Evolutionary conservation across 2,888 invertebrate genomes (phyloP), one percentile per base, ranked within the genome.

Genomic region (Apamea anceps): DNA sequence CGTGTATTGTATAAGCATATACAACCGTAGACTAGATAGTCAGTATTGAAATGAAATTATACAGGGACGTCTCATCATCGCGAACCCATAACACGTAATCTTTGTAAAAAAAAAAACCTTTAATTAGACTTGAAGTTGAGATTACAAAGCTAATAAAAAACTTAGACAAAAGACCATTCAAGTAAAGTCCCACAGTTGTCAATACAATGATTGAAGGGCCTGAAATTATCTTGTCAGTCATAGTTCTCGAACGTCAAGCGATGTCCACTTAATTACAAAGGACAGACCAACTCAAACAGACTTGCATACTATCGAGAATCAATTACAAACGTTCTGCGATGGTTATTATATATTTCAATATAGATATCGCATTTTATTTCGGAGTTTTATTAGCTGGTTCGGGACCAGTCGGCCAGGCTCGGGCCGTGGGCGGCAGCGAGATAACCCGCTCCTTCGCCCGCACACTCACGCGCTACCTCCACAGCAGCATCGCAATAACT

Each of bases 401-500:
- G 75, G 76, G 87, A 89, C 87, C 81, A 80, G 88, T 89, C 77
- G 74, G 75, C 78, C 71, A 82, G 84, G 80, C 83, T 77, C 72
- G 75, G 77, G 72, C 68, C 75, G 89, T 90, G 89, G 90, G 90
- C 86, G 90, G 80, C 71, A 32, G 84, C 72, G 77, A 91, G 90
- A 91, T 91, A 91, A 89, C 90, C 90, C 81, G 90, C 88, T 89
- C 87, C 87, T 68, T 79, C 89, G 81, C 87, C 84, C 85, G 89
- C 89, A 83, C 87, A 90, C 87, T 90, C 87, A 57, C 79, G 76
- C 80, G 89, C 89, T 89, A 79, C 89, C 89, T 88, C 87, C 87
- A 82, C 81, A 85, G 81, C 86, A 84, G 81, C 86, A 84, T 75
- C 71, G 88, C 92, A 92, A 93, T 91, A 93, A 93, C 91, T 89